phyloP scores from a whole-genome alignment of 2,888 invertebrate species.

The Cenopis cana region DNA sequence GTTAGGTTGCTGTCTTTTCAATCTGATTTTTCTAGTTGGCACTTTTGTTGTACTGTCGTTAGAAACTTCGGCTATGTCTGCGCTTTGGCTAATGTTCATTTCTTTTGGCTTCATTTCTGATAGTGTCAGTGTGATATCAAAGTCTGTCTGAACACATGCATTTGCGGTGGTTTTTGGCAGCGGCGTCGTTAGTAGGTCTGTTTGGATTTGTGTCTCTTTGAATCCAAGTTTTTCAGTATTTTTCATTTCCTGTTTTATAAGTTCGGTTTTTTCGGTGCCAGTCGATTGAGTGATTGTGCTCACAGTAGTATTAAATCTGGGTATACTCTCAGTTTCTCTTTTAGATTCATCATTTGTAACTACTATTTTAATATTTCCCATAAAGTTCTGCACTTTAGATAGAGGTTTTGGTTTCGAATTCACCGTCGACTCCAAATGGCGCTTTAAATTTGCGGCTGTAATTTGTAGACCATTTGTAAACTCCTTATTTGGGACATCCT shows the following conservation, averaged over 20 bases:
- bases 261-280: not conserved
- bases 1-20: slow-evolving; percentile 14
- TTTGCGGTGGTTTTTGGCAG: slow-evolving; percentile 50
- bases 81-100: not conserved
- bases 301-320: not conserved
- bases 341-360: not conserved
- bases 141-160: slow-evolving; percentile 57
- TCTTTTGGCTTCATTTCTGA: not conserved
- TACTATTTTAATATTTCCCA: slow-evolving; percentile 11
- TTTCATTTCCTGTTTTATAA: not conserved
- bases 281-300: not conserved
- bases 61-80: not conserved
- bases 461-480: slow-evolving; percentile 50
- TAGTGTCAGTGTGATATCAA: not conserved
- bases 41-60: slow-evolving; percentile 48
- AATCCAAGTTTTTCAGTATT: not conserved
- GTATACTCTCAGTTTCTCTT: slow-evolving; percentile 5
- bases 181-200: slow-evolving; percentile 12
- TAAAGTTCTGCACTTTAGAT: not conserved
- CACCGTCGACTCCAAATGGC: slow-evolving; percentile 43
- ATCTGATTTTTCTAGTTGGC: slow-evolving; percentile 19
- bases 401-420: not conserved
- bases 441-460: slow-evolving; percentile 57
- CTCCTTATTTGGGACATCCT: slow-evolving; percentile 52
- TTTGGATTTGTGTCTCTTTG: slow-evolving; percentile 24